Evolutionary conservation across 1,140 invertebrate species (phyloP).

Genomic region (Charaxes varanes): DNA sequence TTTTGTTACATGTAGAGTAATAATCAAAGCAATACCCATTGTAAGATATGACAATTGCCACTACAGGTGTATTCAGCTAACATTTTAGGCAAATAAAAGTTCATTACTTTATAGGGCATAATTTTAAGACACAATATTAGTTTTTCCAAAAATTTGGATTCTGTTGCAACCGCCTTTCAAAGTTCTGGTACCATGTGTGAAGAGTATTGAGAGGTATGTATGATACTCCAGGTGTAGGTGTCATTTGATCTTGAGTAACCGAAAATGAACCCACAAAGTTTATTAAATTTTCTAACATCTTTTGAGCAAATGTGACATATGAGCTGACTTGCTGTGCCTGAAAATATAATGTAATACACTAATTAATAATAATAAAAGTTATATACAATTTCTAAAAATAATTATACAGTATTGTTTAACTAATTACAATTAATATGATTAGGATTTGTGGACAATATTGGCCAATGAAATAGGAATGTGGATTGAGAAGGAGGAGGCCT

Average conservation of each 20-base stretch:
- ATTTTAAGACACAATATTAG: slow-evolving; percentile 18
- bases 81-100: too few relatives aligned
- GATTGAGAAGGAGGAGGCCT: too few relatives aligned
- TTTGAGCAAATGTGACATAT: slow-evolving; percentile 90
- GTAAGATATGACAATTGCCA: too few relatives aligned
- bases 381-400: not conserved
- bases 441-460: too few relatives aligned
- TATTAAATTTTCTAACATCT: slow-evolving; percentile 94
- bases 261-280: slow-evolving; percentile 95
- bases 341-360: slow-evolving; percentile 20
- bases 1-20: too few relatives aligned
- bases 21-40: too few relatives aligned
- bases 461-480: too few relatives aligned
- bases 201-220: slow-evolving; percentile 91
- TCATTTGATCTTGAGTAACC: slow-evolving; percentile 85
- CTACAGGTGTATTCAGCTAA: too few relatives aligned
- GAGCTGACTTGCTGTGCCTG: slow-evolving; percentile 76
- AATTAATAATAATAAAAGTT: not conserved
- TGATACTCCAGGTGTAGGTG: slow-evolving; percentile 85
- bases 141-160: slow-evolving; percentile 97
- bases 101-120: not conserved
- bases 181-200: slow-evolving; percentile 95
- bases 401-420: too few relatives aligned
- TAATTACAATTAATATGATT: too few relatives aligned
- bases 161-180: slow-evolving; percentile 88